Evolutionary conservation across 2,797 vertebrate genomes (phyloP).

Genomic region (Chiroxiphia lanceolata): DNA sequence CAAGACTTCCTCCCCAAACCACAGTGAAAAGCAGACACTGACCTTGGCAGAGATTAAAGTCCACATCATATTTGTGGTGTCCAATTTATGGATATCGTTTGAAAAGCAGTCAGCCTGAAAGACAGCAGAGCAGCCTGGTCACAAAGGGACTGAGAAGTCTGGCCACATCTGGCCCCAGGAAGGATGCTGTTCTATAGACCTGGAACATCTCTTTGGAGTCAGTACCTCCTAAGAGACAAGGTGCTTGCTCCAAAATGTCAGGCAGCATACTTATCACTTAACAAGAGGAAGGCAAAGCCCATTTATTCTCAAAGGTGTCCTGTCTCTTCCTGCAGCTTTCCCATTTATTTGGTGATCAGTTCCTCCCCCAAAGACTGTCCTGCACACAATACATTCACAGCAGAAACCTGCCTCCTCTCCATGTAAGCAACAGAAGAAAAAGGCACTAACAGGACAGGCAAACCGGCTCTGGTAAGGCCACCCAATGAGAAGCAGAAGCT

Average conservation of each 20-base stretch:
- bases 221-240: neutral
- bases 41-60: constrained; percentile 92
- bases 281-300: neutral
- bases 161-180: neutral
- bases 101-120: constrained; percentile 98
- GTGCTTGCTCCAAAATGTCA: neutral
- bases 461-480: neutral
- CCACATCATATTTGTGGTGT: constrained; percentile 93
- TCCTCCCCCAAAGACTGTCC: neutral
- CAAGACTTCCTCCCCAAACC: neutral
- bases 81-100: constrained; percentile 96
- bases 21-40: constrained; percentile 59
- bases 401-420: neutral
- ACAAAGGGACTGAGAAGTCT: neutral
- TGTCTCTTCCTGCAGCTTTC: neutral
- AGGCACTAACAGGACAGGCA: neutral
- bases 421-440: neutral
- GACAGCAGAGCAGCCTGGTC: constrained; percentile 6
- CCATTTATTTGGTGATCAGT: neutral
- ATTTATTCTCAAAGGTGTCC: neutral
- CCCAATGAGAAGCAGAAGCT: accelerated
- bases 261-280: neutral
- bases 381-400: neutral
- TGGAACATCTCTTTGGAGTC: neutral
- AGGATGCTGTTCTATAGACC: neutral